Conservation (phyloP, 2,888 invertebrate genomes). For the Rotaria macrura region DNA sequence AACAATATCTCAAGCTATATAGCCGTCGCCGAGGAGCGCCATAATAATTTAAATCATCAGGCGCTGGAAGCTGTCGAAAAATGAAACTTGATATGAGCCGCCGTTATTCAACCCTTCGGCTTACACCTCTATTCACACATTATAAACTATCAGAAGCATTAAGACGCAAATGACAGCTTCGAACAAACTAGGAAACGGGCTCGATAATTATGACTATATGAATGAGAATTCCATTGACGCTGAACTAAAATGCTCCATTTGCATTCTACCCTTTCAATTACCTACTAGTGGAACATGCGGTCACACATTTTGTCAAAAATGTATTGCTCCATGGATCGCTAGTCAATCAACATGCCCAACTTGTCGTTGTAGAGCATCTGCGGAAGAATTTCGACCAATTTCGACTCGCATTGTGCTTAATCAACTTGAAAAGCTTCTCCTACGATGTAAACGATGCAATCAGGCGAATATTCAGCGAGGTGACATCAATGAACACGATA, state of each 20-base stretch:
- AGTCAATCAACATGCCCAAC: neutral
- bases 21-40: too few species aligned
- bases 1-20: too few species aligned
- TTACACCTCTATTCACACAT: too few species aligned
- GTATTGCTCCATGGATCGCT: neutral
- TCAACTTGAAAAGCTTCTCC: neutral
- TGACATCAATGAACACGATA: neutral
- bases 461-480: neutral
- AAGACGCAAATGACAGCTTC: neutral
- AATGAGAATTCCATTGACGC: neutral
- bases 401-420: neutral
- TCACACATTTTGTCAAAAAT: neutral
- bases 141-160: neutral
- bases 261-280: neutral
- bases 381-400: neutral
- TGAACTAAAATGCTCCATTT: neutral
- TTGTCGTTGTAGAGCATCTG: neutral
- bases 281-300: neutral
- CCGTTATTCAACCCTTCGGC: too few species aligned
- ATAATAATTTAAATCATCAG: too few species aligned
- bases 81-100: too few species aligned
- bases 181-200: neutral
- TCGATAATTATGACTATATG: neutral
- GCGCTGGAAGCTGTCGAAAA: too few species aligned
- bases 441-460: neutral